phyloP scores from a whole-genome alignment of 2,797 vertebrate genomes.

The Diplodus puntazzo region DNA sequence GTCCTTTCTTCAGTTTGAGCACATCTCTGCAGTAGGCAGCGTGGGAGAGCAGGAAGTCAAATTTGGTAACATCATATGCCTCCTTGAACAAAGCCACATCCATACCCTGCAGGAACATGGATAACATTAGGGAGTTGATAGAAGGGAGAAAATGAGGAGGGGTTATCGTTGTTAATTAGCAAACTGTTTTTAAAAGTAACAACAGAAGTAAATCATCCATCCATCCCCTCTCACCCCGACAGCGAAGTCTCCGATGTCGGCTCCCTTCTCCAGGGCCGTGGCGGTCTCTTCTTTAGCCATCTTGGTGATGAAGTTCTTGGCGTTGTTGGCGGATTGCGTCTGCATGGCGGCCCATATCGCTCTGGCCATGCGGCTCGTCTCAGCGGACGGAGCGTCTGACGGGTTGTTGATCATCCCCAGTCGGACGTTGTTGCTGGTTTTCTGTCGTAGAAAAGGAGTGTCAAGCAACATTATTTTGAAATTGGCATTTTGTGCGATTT shows the following conservation, averaged over 20 bases:
- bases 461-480: too few relatives aligned
- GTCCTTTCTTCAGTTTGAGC: constrained; percentile 94
- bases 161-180: not conserved
- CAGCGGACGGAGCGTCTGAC: constrained; percentile 74
- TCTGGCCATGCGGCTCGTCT: constrained; percentile 86
- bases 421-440: constrained; percentile 95
- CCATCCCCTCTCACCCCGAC: constrained; percentile 90
- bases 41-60: constrained; percentile 96
- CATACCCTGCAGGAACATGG: constrained; percentile 90
- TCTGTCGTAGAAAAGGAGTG: constrained; percentile 78
- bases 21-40: constrained; percentile 92
- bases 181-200: not conserved
- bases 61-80: constrained; percentile 88
- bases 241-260: constrained; percentile 88
- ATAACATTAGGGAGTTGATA: constrained; percentile 14
- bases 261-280: constrained; percentile 86
- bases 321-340: constrained; percentile 94
- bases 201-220: too few relatives aligned
- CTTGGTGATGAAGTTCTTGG: constrained; percentile 99
- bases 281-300: constrained; percentile 94
- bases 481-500: too few relatives aligned
- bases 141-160: not conserved
- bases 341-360: constrained; percentile 97
- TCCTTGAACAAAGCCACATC: constrained; percentile 91
- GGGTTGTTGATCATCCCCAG: constrained; percentile 96